phyloP scores from a whole-genome alignment of 2,888 invertebrate genomes.

The Agonopterix arenella region DNA sequence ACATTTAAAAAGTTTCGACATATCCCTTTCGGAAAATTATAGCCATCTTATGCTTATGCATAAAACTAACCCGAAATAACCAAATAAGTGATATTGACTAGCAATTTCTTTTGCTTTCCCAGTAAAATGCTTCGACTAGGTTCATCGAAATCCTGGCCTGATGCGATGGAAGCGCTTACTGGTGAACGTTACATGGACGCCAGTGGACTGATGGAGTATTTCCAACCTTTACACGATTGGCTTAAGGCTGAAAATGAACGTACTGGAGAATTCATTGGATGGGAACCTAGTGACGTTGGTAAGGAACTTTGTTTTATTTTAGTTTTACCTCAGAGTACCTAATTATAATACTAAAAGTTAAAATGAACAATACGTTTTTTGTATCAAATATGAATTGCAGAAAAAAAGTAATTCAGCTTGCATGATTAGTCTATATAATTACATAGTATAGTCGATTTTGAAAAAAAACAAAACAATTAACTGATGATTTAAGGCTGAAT shows the following conservation, averaged over 20 bases:
- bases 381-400: no score
- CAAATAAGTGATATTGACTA: background rate
- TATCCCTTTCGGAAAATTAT: background rate
- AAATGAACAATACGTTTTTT: no score
- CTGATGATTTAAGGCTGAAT: no score
- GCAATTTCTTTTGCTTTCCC: background rate
- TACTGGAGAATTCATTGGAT: constrained; percentile 75
- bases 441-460: no score
- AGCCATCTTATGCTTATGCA: background rate
- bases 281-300: constrained; percentile 28
- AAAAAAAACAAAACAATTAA: no score
- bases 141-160: constrained; percentile 82
- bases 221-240: constrained; percentile 82
- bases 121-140: constrained; percentile 80
- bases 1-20: background rate
- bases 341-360: no score
- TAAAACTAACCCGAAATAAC: background rate
- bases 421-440: no score
- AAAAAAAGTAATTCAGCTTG: no score
- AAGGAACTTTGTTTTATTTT: constrained; percentile 18
- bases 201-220: constrained; percentile 82
- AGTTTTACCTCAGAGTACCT: no score
- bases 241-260: constrained; percentile 79
- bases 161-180: constrained; percentile 84
- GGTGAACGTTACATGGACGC: constrained; percentile 83